A percentile compares a stretch with the other conserved stretches of the same genome.
Evolutionary conservation across 2,797 vertebrate genomes (phyloP).

Genomic region (Acanthornis magna): DNA sequence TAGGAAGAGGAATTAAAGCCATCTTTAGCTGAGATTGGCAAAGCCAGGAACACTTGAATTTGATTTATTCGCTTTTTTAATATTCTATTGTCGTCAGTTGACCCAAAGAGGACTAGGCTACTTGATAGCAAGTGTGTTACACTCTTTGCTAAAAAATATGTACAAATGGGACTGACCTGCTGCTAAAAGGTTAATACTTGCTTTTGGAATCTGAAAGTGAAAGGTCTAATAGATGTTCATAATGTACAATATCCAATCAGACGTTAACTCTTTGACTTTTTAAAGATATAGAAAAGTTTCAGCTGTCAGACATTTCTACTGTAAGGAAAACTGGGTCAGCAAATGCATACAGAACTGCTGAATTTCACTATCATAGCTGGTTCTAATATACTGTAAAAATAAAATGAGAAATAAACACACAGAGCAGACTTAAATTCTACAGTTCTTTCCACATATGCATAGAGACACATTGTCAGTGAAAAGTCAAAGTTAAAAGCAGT

Average conservation of each 20-base stretch:
- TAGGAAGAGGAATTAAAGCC: not conserved
- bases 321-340: not conserved
- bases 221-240: not conserved
- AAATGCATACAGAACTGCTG: not conserved
- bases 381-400: not conserved
- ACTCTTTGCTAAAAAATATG: not conserved
- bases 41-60: not conserved
- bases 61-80: not conserved
- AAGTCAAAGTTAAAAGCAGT: not conserved
- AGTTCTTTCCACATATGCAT: not conserved
- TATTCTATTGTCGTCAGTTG: not conserved
- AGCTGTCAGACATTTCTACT: not conserved
- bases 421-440: not conserved
- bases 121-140: not conserved
- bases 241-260: not conserved
- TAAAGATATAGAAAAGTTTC: not conserved
- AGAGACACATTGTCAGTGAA: not conserved
- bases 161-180: not conserved
- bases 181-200: not conserved
- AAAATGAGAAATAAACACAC: conserved; percentile 1
- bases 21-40: not conserved
- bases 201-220: not conserved
- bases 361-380: not conserved
- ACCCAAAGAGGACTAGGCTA: not conserved
- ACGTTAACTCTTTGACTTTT: not conserved